These are phyloP conservation scores for Anolis apletophallus DNA, from an alignment of 2,797 vertebrate genomes.

Conservation along the genomic window DNA sequence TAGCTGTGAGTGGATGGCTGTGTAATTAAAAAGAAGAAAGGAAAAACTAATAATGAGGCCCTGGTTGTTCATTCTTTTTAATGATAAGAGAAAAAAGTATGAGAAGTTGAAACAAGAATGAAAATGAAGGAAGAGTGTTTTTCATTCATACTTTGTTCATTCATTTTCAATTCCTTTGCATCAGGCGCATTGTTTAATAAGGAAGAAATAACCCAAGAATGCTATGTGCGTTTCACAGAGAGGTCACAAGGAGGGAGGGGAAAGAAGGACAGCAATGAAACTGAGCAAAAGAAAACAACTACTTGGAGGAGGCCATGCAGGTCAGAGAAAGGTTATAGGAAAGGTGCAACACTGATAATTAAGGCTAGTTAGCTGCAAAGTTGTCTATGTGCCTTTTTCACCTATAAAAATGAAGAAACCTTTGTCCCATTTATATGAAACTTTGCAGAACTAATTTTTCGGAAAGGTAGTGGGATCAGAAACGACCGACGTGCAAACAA, in stretches of 20 bases:
- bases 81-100: background rate
- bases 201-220: background rate
- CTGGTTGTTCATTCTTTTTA: background rate
- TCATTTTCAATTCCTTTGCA: conserved; percentile 16
- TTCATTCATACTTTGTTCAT: conserved; percentile 1
- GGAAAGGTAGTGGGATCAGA: background rate
- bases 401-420: background rate
- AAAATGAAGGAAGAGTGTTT: conserved; percentile 4
- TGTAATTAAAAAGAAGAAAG: background rate
- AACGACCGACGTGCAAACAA: no score
- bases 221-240: conserved; percentile 13
- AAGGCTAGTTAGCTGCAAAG: background rate
- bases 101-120: background rate
- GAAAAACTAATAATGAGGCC: background rate
- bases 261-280: background rate
- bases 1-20: background rate
- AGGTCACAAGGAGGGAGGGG: background rate
- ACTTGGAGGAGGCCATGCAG: background rate
- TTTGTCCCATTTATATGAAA: background rate
- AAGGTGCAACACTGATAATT: background rate
- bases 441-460: background rate
- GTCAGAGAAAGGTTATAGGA: background rate
- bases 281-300: background rate
- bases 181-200: background rate
- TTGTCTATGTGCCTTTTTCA: background rate